These are phyloP conservation scores for Bagarius yarrelli DNA, from an alignment of 2,113 vertebrate species.

Conservation along the genomic window DNA sequence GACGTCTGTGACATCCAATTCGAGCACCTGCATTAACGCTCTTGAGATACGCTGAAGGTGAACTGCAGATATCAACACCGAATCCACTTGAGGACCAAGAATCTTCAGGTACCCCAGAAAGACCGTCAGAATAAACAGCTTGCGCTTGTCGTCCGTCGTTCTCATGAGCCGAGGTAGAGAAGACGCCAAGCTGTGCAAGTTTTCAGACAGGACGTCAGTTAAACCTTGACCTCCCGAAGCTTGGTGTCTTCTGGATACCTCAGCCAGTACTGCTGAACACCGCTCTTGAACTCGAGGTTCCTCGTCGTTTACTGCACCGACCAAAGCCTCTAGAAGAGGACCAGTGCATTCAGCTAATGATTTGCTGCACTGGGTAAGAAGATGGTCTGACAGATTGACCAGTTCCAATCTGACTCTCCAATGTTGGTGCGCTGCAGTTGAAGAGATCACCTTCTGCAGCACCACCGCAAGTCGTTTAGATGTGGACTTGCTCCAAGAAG, in stretches of 20 bases:
- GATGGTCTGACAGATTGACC: constrained; percentile 72
- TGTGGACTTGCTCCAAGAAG: constrained; percentile 80
- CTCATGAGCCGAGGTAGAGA: constrained; percentile 89
- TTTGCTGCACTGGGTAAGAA: constrained; percentile 75
- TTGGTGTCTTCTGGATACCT: constrained; percentile 66
- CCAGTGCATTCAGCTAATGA: constrained; percentile 75
- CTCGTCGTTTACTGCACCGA: constrained; percentile 83
- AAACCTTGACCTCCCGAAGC: constrained; percentile 69
- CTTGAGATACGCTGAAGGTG: constrained; percentile 88
- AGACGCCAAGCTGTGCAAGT: constrained; percentile 82
- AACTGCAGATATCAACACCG: constrained; percentile 77
- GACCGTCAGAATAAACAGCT: constrained; percentile 79
- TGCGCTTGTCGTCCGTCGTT: constrained; percentile 83
- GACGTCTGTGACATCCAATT: constrained; percentile 82
- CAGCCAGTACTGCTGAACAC: constrained; percentile 67
- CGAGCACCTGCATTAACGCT: constrained; percentile 88
- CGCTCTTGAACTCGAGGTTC: constrained; percentile 73
- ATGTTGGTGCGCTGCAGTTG: constrained; percentile 79
- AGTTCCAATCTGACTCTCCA: constrained; percentile 87
- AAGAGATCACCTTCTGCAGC: constrained; percentile 78
- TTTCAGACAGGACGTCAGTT: constrained; percentile 83
- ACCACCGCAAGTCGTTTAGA: constrained; percentile 73
- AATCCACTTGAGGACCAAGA: constrained; percentile 77
- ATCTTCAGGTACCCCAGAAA: constrained; percentile 88
- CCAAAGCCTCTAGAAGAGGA: constrained; percentile 80